Conservation (phyloP, 2,797 vertebrate genomes). For the Enteromius radiatus region DNA sequence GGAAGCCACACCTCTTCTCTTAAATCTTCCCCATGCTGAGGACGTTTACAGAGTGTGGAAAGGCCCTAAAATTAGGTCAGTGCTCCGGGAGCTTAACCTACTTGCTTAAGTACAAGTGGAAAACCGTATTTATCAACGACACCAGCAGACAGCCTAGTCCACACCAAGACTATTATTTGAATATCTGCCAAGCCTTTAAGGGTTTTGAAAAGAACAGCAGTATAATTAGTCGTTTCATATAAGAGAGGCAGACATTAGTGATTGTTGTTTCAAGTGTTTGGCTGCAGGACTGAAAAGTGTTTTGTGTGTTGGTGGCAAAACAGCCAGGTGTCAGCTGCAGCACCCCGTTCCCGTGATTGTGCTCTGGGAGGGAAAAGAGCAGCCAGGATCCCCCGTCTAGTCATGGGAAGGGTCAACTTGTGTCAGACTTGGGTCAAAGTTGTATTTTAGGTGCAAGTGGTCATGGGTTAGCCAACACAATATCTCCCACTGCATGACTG, state of each 20-base stretch:
- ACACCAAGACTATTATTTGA: not conserved
- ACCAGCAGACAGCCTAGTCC: not conserved
- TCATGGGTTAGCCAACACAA: not conserved
- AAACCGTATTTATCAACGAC: slow-evolving; percentile 1
- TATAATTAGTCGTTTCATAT: not conserved
- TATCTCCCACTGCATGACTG: not conserved
- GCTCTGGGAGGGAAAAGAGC: not conserved
- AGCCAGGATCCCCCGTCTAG: slow-evolving; percentile 20
- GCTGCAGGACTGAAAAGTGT: not conserved
- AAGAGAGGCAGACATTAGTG: not conserved
- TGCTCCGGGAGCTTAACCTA: slow-evolving; percentile 32
- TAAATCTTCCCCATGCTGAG: not conserved
- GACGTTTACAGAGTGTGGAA: not conserved
- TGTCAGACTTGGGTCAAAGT: slow-evolving; percentile 38
- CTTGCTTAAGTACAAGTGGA: slow-evolving; percentile 16
- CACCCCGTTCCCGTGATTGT: slow-evolving; percentile 15
- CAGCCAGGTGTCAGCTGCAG: slow-evolving; percentile 42
- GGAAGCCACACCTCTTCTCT: slow-evolving; percentile 43
- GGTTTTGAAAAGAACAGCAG: slow-evolving; percentile 2
- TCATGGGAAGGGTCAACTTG: slow-evolving; percentile 38
- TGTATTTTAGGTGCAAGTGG: not conserved
- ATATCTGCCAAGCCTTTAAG: slow-evolving; percentile 9
- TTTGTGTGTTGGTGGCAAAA: slow-evolving; percentile 35
- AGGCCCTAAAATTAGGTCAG: slow-evolving; percentile 35
- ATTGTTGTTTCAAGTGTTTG: slow-evolving; percentile 40